phyloP scores from a whole-genome alignment of 2,888 invertebrate genomes.

The Melanostoma scalare region DNA sequence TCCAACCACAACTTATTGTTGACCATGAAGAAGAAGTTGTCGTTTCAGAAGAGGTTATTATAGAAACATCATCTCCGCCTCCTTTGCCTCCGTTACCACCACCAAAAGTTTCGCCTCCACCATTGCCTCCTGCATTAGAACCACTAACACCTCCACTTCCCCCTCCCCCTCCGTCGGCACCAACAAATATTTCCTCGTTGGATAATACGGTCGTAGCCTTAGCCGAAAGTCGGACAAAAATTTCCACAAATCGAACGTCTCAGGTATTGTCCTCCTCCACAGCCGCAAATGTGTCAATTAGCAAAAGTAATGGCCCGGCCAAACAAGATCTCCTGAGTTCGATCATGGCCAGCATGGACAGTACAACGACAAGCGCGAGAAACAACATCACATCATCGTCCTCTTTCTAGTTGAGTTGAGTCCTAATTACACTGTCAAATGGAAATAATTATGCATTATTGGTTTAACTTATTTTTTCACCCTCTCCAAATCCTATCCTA shows the following conservation, averaged over 20 bases:
- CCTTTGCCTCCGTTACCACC: constrained; percentile 66
- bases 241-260: constrained; percentile 45
- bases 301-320: constrained; percentile 36
- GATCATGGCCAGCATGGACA: constrained; percentile 82
- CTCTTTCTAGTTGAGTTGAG: constrained; percentile 47
- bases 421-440: neutral
- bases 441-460: constrained; percentile 48
- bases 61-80: constrained; percentile 64
- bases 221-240: constrained; percentile 62
- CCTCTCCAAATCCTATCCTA: constrained; percentile 1
- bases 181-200: constrained; percentile 41
- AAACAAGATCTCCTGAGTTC: constrained; percentile 81
- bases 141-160: constrained; percentile 75
- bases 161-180: constrained; percentile 48
- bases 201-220: constrained; percentile 58
- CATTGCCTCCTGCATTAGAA: constrained; percentile 74
- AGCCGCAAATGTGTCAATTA: constrained; percentile 64
- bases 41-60: constrained; percentile 76
- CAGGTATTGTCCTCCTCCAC: constrained; percentile 55
- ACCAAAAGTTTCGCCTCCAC: constrained; percentile 72
- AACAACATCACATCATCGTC: constrained; percentile 73
- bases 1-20: constrained; percentile 77
- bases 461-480: constrained; percentile 67
- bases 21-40: constrained; percentile 80
- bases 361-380: constrained; percentile 73